A percentile compares a stretch with the other conserved stretches of the same genome.
phyloP scores from a whole-genome alignment of 2,113 vertebrate species.

The Lanius ludovicianus region DNA sequence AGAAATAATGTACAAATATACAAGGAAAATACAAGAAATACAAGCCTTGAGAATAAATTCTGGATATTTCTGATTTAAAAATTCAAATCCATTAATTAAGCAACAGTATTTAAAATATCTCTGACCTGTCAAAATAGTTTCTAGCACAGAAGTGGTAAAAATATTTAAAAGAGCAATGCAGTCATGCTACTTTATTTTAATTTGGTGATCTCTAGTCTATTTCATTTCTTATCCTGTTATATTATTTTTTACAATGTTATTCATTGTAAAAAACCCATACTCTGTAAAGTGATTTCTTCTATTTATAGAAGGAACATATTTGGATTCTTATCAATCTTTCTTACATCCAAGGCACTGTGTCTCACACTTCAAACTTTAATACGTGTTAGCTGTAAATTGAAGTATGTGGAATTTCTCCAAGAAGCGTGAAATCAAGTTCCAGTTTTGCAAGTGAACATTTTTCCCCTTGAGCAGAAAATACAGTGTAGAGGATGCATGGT shows the following conservation, averaged over 20 bases:
- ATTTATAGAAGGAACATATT: neutral
- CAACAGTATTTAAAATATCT: neutral
- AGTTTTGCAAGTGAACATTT: constrained; percentile 55
- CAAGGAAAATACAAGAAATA: neutral
- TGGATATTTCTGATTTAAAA: neutral
- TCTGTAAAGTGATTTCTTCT: neutral
- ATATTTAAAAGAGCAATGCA: neutral
- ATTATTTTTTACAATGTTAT: neutral
- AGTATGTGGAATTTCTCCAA: constrained; percentile 23
- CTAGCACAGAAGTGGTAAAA: neutral
- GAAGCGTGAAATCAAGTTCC: constrained; percentile 56
- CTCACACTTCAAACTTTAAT: constrained; percentile 11
- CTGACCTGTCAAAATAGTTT: neutral
- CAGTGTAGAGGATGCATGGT: neutral
- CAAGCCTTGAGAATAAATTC: neutral
- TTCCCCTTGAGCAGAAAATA: constrained; percentile 36
- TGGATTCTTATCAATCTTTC: neutral
- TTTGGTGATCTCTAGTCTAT: neutral
- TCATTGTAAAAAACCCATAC: neutral
- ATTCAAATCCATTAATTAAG: neutral
- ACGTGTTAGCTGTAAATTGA: neutral
- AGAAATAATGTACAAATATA: neutral
- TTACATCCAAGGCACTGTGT: neutral
- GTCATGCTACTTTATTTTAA: neutral
- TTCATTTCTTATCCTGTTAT: neutral